These are phyloP conservation scores for Cyclopterus lumpus DNA, from an alignment of 2,797 vertebrate species.

Conservation along the genomic window DNA sequence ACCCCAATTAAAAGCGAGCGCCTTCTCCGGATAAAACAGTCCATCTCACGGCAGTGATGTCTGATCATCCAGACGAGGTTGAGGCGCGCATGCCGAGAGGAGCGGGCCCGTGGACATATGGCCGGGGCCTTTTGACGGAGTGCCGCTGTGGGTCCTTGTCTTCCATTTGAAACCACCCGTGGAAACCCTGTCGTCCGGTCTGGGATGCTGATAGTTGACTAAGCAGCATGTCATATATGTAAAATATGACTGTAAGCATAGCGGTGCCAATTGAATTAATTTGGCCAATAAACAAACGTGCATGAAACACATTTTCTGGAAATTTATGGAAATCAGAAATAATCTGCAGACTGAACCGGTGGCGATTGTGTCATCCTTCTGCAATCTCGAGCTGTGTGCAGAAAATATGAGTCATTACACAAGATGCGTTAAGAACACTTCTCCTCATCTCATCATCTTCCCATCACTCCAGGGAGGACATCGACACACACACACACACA, in stretches of 20 bases:
- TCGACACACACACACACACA: too few species aligned
- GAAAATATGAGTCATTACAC: constrained; percentile 11
- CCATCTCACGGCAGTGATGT: constrained; percentile 53
- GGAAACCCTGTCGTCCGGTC: neutral
- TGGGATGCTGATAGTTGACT: neutral
- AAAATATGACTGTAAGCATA: too few species aligned
- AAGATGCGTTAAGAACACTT: constrained; percentile 25
- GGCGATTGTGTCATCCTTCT: neutral
- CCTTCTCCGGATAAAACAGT: constrained; percentile 53
- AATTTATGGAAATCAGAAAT: neutral
- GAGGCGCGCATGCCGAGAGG: constrained; percentile 28
- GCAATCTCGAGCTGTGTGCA: neutral
- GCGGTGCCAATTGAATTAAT: neutral
- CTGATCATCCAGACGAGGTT: constrained; percentile 55
- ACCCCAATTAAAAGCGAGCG: constrained; percentile 66
- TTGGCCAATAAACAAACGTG: neutral
- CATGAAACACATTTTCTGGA: neutral
- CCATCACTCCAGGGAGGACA: constrained; percentile 18
- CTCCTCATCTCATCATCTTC: constrained; percentile 34
- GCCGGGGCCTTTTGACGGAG: neutral
- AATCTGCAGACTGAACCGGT: neutral
- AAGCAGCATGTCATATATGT: too few species aligned
- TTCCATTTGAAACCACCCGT: neutral
- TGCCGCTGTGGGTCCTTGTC: neutral
- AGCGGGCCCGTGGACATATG: constrained; percentile 28